phyloP scores from a whole-genome alignment of 2,888 invertebrate species.

The Linnaemya vulpina region DNA sequence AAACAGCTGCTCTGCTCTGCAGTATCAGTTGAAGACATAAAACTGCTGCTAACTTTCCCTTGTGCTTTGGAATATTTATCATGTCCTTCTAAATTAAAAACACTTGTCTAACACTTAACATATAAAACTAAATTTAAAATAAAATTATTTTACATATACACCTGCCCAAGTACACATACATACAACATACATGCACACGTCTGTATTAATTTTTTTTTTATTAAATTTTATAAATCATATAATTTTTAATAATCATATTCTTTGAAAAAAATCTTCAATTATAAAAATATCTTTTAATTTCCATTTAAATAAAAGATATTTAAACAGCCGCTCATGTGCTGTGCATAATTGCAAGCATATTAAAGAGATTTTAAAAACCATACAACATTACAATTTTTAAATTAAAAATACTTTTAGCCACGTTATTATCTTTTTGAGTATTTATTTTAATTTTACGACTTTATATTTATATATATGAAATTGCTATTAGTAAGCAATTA shows the following conservation, averaged over 20 bases:
- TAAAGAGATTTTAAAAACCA: neutral
- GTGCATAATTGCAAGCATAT: neutral
- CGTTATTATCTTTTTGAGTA: conserved; percentile 35
- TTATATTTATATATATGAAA: conserved; percentile 29
- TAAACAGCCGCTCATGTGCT: neutral
- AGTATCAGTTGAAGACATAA: no score
- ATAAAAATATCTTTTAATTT: neutral
- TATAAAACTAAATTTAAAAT: no score
- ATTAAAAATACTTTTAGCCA: conserved; percentile 18
- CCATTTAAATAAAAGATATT: neutral
- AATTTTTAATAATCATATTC: neutral
- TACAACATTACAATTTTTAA: conserved; percentile 10
- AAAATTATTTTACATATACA: no score
- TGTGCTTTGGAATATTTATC: no score
- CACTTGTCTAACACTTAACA: no score
- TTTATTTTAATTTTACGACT: conserved; percentile 33
- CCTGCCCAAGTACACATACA: no score
- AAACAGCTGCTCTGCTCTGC: no score
- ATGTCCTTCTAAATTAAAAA: no score
- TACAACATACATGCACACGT: no score
- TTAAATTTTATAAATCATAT: neutral
- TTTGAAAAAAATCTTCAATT: neutral
- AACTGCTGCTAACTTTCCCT: no score
- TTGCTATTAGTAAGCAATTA: conserved; percentile 61
- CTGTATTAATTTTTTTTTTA: no score